Conservation (phyloP, 2,113 vertebrate genomes). For the Chloroceryle aenea region DNA sequence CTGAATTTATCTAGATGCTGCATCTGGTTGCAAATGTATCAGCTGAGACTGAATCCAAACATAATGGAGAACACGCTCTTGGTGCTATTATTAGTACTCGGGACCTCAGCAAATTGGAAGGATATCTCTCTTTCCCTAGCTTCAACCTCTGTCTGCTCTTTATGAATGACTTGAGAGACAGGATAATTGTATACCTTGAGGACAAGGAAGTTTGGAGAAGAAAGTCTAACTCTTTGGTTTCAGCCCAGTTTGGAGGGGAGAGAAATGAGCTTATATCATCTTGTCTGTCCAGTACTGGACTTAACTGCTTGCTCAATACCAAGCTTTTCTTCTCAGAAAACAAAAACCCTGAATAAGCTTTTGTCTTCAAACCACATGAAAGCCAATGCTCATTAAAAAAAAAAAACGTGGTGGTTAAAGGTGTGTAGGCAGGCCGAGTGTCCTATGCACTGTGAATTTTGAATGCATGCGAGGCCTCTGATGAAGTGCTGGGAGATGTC, state of each 20-base stretch:
- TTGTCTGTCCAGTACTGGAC: rapidly evolving
- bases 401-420: neutral
- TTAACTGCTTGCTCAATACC: neutral
- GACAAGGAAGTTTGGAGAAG: neutral
- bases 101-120: neutral
- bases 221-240: neutral
- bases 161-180: neutral
- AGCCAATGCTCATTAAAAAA: neutral
- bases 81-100: neutral
- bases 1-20: neutral
- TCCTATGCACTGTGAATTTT: rapidly evolving
- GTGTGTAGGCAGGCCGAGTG: neutral
- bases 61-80: neutral
- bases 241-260: neutral
- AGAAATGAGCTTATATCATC: neutral
- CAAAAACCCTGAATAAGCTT: neutral
- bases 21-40: neutral
- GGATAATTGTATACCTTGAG: neutral
- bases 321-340: neutral
- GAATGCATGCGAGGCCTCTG: neutral
- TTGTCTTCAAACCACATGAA: neutral
- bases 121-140: neutral
- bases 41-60: neutral
- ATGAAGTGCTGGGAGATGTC: neutral
- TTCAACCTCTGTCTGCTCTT: neutral